These are phyloP conservation scores for Mus pahari DNA, from an alignment of 2,113 vertebrate genomes.

Conservation along the genomic window DNA sequence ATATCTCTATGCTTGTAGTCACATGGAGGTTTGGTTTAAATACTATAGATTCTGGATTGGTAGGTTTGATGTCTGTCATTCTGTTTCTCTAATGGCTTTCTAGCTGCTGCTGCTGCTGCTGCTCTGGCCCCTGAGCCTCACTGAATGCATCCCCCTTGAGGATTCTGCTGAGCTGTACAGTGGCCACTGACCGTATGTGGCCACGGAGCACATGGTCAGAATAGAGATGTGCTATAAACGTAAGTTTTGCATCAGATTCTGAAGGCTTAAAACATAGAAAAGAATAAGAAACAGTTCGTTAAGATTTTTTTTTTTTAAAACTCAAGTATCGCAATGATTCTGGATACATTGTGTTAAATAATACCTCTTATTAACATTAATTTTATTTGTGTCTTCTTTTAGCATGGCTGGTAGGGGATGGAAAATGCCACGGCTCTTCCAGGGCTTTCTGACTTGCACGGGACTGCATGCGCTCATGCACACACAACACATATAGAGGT, in stretches of 20 bases:
- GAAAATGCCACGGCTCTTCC: not conserved
- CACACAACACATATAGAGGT: not conserved
- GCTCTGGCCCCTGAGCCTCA: not conserved
- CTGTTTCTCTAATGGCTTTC: not conserved
- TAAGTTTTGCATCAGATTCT: not conserved
- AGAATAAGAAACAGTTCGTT: not conserved
- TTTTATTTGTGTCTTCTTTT: not conserved
- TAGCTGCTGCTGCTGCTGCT: rapidly evolving
- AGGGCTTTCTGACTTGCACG: not conserved
- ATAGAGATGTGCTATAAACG: not conserved
- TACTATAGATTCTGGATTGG: not conserved
- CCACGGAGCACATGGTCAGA: not conserved
- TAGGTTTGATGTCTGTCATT: not conserved
- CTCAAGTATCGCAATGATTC: not conserved
- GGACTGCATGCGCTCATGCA: not conserved
- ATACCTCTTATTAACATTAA: not conserved
- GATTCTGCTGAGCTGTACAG: rapidly evolving
- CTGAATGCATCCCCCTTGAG: too few species aligned
- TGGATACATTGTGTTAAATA: constrained; percentile 1
- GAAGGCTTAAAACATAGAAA: not conserved
- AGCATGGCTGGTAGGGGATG: not conserved
- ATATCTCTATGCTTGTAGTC: not conserved
- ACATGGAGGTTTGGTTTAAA: not conserved
- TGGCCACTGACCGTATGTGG: not conserved
- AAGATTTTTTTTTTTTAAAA: not conserved